Evolutionary conservation across 2,888 invertebrate genomes (phyloP).

Genomic region (Dilophus febrilis): DNA sequence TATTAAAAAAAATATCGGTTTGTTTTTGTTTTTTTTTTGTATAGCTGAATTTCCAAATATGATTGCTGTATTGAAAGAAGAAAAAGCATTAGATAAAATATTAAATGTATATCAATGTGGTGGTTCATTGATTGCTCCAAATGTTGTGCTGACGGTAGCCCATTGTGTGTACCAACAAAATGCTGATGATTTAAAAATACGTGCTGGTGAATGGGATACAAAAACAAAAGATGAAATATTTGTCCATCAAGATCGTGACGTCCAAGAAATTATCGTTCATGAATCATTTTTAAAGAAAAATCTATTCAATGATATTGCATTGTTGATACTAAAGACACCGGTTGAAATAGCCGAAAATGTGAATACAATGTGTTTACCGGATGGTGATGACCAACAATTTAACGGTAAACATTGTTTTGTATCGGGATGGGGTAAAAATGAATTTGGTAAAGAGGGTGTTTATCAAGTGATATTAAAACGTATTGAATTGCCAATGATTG

Average conservation of each 20-base stretch:
- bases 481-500: constrained; percentile 51
- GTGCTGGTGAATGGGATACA: constrained; percentile 69
- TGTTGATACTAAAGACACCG: constrained; percentile 44
- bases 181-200: constrained; percentile 26
- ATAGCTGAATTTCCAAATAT: constrained; percentile 57
- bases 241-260: constrained; percentile 48
- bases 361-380: constrained; percentile 41
- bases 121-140: constrained; percentile 25
- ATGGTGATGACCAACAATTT: constrained; percentile 29
- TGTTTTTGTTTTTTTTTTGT: too few species aligned
- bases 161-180: constrained; percentile 37
- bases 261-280: constrained; percentile 22
- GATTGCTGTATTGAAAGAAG: constrained; percentile 40
- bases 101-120: constrained; percentile 55
- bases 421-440: constrained; percentile 45
- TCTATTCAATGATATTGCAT: constrained; percentile 53
- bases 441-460: constrained; percentile 28
- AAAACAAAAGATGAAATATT: constrained; percentile 47
- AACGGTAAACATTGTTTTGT: constrained; percentile 36
- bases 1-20: too few species aligned
- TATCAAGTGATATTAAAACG: constrained; percentile 44
- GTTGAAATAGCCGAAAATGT: constrained; percentile 48
- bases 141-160: constrained; percentile 37
- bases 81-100: constrained; percentile 25
- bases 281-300: constrained; percentile 40